Evolutionary conservation across 2,113 vertebrate genomes (phyloP).

Genomic region (Burhinus oedicnemus): DNA sequence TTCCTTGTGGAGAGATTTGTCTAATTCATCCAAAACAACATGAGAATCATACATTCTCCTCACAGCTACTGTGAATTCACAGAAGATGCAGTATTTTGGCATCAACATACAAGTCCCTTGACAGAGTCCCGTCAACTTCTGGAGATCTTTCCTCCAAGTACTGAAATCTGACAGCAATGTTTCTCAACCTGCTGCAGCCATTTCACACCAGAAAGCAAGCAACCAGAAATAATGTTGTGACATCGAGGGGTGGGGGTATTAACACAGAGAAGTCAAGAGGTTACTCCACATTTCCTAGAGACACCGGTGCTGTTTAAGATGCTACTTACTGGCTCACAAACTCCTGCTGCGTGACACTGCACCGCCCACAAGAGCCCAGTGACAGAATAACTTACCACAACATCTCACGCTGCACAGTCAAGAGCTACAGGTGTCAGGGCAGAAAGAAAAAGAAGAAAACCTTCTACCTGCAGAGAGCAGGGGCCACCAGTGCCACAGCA

Average conservation of each 20-base stretch:
- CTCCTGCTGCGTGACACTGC: not conserved
- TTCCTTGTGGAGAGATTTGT: not conserved
- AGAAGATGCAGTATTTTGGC: rapidly evolving
- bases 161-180: rapidly evolving
- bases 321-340: not conserved
- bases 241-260: rapidly evolving
- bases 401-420: not conserved
- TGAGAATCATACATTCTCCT: rapidly evolving
- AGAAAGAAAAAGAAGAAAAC: not conserved
- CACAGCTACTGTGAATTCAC: rapidly evolving
- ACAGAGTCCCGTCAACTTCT: not conserved
- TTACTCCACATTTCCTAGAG: not conserved
- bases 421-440: not conserved
- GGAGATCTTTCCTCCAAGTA: not conserved
- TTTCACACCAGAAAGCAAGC: not conserved
- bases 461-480: not conserved
- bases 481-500: not conserved
- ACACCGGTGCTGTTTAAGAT: not conserved
- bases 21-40: rapidly evolving
- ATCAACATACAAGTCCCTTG: not conserved
- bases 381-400: rapidly evolving
- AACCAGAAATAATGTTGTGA: not conserved
- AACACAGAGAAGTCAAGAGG: not conserved
- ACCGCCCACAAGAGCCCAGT: not conserved
- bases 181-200: not conserved